Evolutionary conservation across 2,797 vertebrate species (phyloP).

Genomic region (Myotis findleyi): DNA sequence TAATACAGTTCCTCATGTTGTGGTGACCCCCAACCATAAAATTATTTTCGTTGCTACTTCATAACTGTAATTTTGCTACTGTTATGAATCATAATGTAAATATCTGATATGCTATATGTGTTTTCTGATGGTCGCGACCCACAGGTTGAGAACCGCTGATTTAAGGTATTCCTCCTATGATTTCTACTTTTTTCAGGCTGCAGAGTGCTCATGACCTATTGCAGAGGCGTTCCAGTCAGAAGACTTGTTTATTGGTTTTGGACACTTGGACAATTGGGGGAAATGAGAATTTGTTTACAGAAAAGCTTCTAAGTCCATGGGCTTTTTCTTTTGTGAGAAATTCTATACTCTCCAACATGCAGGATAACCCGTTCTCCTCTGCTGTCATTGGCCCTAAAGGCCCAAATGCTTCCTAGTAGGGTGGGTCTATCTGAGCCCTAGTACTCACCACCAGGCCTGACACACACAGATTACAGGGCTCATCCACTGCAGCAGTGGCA

Average conservation of each 20-base stretch:
- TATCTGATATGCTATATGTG: too few relatives aligned
- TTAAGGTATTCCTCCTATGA: background rate
- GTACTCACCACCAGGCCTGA: background rate
- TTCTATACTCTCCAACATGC: too few relatives aligned
- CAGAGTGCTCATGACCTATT: background rate
- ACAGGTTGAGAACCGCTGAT: too few relatives aligned
- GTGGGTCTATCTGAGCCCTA: accelerated
- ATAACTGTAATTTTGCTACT: too few relatives aligned
- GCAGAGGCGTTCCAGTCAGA: background rate
- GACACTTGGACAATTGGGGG: background rate
- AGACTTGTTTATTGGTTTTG: background rate
- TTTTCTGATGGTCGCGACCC: too few relatives aligned
- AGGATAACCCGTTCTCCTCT: background rate
- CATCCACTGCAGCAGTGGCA: background rate
- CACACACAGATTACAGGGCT: background rate
- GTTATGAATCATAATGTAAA: too few relatives aligned
- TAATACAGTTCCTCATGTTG: too few relatives aligned
- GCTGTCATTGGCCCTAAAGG: background rate
- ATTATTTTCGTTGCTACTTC: too few relatives aligned
- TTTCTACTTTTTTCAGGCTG: background rate
- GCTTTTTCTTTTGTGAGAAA: background rate
- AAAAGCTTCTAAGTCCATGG: background rate
- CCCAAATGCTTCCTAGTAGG: background rate
- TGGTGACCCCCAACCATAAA: too few relatives aligned
- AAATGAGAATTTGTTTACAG: background rate